These are phyloP conservation scores for Amitus sp. DNA, from an alignment of 2,888 invertebrate species.

Conservation along the genomic window DNA sequence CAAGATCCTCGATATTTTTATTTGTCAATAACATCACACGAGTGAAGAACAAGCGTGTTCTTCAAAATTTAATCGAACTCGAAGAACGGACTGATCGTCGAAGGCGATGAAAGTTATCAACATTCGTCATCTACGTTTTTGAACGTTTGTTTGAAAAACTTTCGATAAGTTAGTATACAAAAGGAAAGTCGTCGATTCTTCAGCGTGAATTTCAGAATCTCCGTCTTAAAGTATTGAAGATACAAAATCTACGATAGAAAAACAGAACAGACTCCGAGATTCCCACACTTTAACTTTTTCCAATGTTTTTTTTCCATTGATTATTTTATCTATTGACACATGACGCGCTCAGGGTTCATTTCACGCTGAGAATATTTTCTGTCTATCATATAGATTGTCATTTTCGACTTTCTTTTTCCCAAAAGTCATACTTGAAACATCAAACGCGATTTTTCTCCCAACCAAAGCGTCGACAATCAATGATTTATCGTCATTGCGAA, in stretches of 20 bases:
- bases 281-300: too few species aligned
- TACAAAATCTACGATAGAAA: slow-evolving; percentile 66
- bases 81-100: slow-evolving; percentile 38
- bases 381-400: slow-evolving; percentile 62
- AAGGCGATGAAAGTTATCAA: slow-evolving; percentile 21
- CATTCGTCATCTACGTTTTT: slow-evolving; percentile 27
- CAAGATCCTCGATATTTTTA: slow-evolving; percentile 46
- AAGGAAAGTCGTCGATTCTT: slow-evolving; percentile 10
- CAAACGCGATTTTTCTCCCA: too few species aligned
- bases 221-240: slow-evolving; percentile 62
- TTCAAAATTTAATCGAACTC: slow-evolving; percentile 39
- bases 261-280: slow-evolving; percentile 62
- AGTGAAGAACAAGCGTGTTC: slow-evolving; percentile 34
- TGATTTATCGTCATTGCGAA: slow-evolving; percentile 37
- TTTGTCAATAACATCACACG: slow-evolving; percentile 46
- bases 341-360: slow-evolving; percentile 19
- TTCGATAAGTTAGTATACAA: slow-evolving; percentile 19
- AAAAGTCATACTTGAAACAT: too few species aligned
- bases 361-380: slow-evolving; percentile 37
- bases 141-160: slow-evolving; percentile 19
- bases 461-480: too few species aligned
- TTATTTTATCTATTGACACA: slow-evolving; percentile 27
- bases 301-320: slow-evolving; percentile 39
- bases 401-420: slow-evolving; percentile 49
- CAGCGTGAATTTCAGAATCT: slow-evolving; percentile 50